Evolutionary conservation across 2,113 vertebrate genomes (phyloP).

Genomic region (Nesogale talazaci): DNA sequence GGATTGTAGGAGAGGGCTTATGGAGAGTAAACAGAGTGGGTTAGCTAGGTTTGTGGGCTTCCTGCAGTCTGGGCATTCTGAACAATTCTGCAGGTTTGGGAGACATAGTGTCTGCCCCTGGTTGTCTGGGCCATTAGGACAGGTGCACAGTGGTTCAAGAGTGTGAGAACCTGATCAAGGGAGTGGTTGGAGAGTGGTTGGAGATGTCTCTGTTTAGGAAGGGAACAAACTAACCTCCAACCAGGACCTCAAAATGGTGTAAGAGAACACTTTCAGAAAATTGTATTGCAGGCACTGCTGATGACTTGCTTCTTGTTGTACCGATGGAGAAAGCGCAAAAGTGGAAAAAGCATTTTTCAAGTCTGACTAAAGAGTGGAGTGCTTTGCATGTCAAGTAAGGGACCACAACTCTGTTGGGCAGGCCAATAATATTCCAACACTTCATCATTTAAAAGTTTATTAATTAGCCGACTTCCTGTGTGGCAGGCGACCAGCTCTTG

Average conservation of each 20-base stretch:
- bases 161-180: not conserved
- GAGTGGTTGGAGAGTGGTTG: not conserved
- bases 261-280: not conserved
- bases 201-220: not conserved
- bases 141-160: not conserved
- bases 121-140: not conserved
- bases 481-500: constrained; percentile 27
- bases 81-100: not conserved
- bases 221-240: not conserved
- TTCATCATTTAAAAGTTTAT: constrained; percentile 24
- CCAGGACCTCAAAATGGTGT: not conserved
- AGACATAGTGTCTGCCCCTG: not conserved
- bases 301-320: not conserved
- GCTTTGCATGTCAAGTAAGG: not conserved
- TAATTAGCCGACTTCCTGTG: constrained; percentile 45
- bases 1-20: not conserved
- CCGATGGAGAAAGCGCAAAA: not conserved
- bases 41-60: not conserved
- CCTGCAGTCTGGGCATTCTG: not conserved
- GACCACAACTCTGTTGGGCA: not conserved
- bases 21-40: not conserved
- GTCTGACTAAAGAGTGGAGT: not conserved
- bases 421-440: constrained; percentile 8
- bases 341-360: constrained; percentile 7
- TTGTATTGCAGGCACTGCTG: not conserved